These are phyloP conservation scores for Myotis yumanensis DNA, from an alignment of 2,113 vertebrate genomes.

Conservation along the genomic window DNA sequence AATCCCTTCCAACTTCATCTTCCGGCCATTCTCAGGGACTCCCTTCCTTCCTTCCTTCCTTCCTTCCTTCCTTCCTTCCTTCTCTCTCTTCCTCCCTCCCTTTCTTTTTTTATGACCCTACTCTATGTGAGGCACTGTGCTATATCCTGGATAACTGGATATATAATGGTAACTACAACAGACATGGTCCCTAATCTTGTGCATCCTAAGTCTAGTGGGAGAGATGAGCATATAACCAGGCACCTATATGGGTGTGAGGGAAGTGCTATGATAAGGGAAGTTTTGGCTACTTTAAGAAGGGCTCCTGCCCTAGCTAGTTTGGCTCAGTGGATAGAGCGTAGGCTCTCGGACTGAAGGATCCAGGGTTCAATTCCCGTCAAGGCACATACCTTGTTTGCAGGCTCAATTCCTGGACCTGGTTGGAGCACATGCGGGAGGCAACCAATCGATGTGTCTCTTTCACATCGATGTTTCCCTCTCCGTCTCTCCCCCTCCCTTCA, in stretches of 20 bases:
- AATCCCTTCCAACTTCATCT: not conserved
- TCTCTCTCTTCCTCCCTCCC: not conserved
- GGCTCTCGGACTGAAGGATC: no score
- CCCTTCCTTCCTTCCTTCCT: not conserved
- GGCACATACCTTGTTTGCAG: no score
- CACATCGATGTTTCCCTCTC: no score
- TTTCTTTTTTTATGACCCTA: not conserved
- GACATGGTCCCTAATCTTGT: not conserved
- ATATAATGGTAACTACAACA: not conserved
- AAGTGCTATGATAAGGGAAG: not conserved
- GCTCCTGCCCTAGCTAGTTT: not conserved
- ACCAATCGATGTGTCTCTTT: no score
- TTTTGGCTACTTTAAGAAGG: not conserved
- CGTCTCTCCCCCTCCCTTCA: no score
- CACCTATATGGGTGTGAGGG: not conserved
- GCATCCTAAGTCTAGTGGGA: not conserved
- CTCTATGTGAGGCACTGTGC: not conserved
- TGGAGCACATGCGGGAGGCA: no score
- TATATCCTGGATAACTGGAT: not conserved
- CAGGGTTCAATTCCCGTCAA: no score
- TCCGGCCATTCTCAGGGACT: not conserved
- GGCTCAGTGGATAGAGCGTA: no score
- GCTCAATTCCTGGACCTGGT: no score
- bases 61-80: not conserved
- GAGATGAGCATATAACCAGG: not conserved